Percentiles rank a stretch among this genome's conserved stretches.
phyloP scores from a whole-genome alignment of 2,797 vertebrate species.

The Falco novaeseelandiae region DNA sequence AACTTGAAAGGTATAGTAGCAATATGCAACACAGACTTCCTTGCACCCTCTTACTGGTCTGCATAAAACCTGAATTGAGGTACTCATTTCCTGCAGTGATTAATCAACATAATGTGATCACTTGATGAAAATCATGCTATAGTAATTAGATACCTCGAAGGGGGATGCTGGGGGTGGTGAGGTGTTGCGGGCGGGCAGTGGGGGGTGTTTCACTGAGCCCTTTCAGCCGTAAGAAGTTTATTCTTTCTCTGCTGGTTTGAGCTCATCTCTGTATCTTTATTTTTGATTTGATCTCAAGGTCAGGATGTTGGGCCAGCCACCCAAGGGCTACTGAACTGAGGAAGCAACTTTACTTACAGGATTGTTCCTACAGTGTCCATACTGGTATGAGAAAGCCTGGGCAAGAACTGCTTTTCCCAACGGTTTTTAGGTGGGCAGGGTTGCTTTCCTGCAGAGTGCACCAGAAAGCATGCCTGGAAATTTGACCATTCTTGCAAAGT shows the following conservation, averaged over 20 bases:
- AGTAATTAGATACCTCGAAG: slow-evolving; percentile 27
- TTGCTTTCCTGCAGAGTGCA: neutral
- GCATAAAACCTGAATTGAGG: slow-evolving; percentile 55
- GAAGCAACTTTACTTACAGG: neutral
- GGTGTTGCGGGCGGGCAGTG: too few relatives aligned
- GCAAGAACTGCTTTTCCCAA: neutral
- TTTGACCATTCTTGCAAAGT: neutral
- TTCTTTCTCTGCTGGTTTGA: slow-evolving; percentile 24
- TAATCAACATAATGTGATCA: slow-evolving; percentile 64
- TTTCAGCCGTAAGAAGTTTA: slow-evolving; percentile 11
- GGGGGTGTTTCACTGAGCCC: neutral
- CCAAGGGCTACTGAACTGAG: neutral
- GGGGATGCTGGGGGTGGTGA: neutral
- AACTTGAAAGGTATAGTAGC: slow-evolving; percentile 69
- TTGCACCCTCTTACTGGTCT: slow-evolving; percentile 54
- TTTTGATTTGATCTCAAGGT: slow-evolving; percentile 33
- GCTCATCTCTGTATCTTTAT: neutral
- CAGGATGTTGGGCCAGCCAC: neutral
- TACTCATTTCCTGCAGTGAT: slow-evolving; percentile 71
- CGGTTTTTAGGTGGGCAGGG: neutral
- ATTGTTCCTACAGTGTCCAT: neutral
- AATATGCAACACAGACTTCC: slow-evolving; percentile 68
- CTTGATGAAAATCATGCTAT: slow-evolving; percentile 50
- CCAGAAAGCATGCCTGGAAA: fast-evolving
- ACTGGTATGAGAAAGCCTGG: neutral